Base-by-base conservation (phyloP, 2,888 invertebrate species). In the Listrodromus nycthemerus region DNA sequence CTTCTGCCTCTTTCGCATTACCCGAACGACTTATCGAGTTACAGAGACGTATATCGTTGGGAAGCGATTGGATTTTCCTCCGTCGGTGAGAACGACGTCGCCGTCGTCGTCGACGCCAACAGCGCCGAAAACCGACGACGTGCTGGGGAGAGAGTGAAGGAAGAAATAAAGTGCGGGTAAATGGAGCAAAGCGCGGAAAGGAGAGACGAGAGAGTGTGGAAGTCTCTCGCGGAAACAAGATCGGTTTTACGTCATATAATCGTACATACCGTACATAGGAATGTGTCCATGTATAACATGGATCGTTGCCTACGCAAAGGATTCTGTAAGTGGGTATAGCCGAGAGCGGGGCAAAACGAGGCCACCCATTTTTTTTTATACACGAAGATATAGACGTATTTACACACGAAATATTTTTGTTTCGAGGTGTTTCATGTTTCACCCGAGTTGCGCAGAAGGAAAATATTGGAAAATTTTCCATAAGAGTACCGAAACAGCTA, bases 21-120 rank as follows among this genome's bases (percentile, higher is more conserved):
- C 85, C 58, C 84, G 67, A 73, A 80, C 45, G 88, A 89, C 88
- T 90, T 90, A 89, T 90, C 88, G 88, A 89, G 90, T 90, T 90
- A 89, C 89, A 90, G 87, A 87, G 87, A 88, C 89, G 88, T 88
- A 88, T 88, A 89, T 88, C 87, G 90, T 84, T 82, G 87, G 86
- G 85, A 89, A 89, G 88, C 89, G 88, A 90, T 89, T 90, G 90
- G 87, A 91, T 90, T 90, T 91, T 88, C 87, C 86, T 55, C 83
- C 81, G 87, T 89, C 88, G 83, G 83, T 65, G 52, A 48, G 7
- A 19, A 45, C 16, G 70, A 50, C 63, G 70, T 71, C 52, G 52
- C 10, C 63, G 67, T 30, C 87, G 86, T 87, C 89, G 73, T 67
- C 45, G 81, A 41, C 55, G 77, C 37, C 71, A 52, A 50, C 70